Base-by-base conservation (phyloP, 1,140 invertebrate genomes). In the Drepana arcuata region DNA sequence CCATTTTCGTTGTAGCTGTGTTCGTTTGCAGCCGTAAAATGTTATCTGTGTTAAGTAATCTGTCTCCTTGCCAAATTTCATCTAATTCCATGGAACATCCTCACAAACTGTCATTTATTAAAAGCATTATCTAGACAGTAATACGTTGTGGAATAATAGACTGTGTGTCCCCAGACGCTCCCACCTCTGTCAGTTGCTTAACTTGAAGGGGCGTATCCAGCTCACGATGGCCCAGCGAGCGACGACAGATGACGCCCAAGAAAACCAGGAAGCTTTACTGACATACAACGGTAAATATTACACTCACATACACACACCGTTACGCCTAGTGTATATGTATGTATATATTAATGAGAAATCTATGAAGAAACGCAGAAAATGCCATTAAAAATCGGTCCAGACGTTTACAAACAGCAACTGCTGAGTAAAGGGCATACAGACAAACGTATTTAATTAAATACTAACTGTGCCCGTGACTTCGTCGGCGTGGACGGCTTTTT, bases 161-260 rank as follows among this genome's bases (percentile, higher is more conserved):
- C n/a, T 52, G 2, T 33, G 31, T 41, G 12, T 55, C 9, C 42
- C 7, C 50, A 75, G 77, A 38, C 54, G 73, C 0, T 77, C 77
- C 0, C 51, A 72, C 13, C 58, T 83, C 0, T 72, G 78, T 12
- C 70, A 73, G 41, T 46, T 84, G 25, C 34, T 84, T 14, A 79
- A 78, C 37, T 45, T 84, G 6, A 59, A 57, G 10, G 72, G 75
- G 0, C 47, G 78, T 0, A 39, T 84, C 2, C 56, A 67, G 16
- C 60, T 84, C 16, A 63, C 70, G n/a, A 24, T 56, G 5, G 36
- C 54, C 0, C 65, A 74, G 33, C 41, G 66, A 2, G 36, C 12
- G 1, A 16, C 36, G 2, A 16, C 37, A 2, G 25, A 25, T 1
- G 25, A 41, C 14, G 14, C 16, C 1, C 16, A 48, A 0, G 37